A percentile compares a stretch with the other conserved stretches of the same genome.
Evolutionary conservation across 2,113 vertebrate genomes (phyloP).

Genomic region (Nymphicus hollandicus): DNA sequence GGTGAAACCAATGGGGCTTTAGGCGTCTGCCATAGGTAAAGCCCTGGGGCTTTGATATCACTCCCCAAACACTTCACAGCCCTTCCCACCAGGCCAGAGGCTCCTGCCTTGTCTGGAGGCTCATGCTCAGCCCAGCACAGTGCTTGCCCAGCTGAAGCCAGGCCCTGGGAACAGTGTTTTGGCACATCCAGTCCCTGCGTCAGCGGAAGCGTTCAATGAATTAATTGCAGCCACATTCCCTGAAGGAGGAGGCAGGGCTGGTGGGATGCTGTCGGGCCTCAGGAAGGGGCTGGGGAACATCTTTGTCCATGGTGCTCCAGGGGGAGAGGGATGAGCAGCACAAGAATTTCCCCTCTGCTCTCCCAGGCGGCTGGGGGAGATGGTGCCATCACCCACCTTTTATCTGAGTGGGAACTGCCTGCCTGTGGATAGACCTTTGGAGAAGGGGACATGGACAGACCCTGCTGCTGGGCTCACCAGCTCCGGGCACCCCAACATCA

Average conservation of each 20-base stretch:
- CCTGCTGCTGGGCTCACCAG: accelerated
- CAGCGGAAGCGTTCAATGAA: constrained; percentile 15
- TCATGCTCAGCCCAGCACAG: neutral
- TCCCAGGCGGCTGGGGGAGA: neutral
- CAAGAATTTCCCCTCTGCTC: neutral
- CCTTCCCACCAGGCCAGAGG: neutral
- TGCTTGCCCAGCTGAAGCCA: neutral
- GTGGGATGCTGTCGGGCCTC: neutral
- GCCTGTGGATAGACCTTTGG: neutral
- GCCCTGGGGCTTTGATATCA: accelerated
- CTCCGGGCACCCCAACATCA: neutral
- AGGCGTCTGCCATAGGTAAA: neutral
- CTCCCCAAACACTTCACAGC: neutral
- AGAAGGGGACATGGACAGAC: neutral
- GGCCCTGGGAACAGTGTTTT: neutral
- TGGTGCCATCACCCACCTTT: neutral
- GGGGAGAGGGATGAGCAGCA: neutral
- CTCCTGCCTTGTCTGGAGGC: neutral
- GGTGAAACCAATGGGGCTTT: neutral
- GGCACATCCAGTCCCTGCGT: neutral
- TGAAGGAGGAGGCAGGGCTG: neutral
- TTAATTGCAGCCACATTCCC: constrained; percentile 26
- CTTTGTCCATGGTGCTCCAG: neutral
- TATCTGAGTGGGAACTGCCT: neutral
- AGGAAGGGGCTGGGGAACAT: neutral